phyloP scores from a whole-genome alignment of 2,888 invertebrate species.

The Spilosoma lubricipeda region DNA sequence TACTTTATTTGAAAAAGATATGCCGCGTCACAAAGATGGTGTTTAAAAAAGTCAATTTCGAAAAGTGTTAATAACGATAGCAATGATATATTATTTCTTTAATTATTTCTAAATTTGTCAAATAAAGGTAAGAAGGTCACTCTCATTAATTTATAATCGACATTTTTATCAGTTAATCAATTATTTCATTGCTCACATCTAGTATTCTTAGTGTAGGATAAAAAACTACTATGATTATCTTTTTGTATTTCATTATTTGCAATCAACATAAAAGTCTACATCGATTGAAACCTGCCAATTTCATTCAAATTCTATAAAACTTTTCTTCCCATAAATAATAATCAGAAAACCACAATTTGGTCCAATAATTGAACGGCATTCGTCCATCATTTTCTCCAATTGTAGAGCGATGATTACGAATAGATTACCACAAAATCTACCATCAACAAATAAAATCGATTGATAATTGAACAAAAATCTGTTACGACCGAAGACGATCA shows the following conservation, averaged over 20 bases:
- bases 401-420: conserved; percentile 40
- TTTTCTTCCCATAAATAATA: conserved; percentile 14
- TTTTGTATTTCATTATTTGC: not conserved
- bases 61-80: no score
- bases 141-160: not conserved
- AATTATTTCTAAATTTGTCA: not conserved
- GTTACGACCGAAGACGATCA: conserved; percentile 62
- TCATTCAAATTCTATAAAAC: conserved; percentile 3
- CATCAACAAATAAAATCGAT: conserved; percentile 60
- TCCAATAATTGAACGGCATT: conserved; percentile 16
- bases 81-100: no score
- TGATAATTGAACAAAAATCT: conserved; percentile 71
- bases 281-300: not conserved
- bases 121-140: not conserved
- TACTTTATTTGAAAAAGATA: no score
- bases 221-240: not conserved
- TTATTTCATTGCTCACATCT: not conserved
- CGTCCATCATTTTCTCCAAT: conserved; percentile 17
- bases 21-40: no score
- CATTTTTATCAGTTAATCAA: not conserved
- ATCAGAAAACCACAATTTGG: conserved; percentile 9
- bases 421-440: conserved; percentile 36
- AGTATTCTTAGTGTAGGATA: no score
- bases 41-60: rapidly evolving
- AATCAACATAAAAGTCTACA: not conserved